phyloP scores from a whole-genome alignment of 2,888 invertebrate genomes.

The Trisateles emortualis region DNA sequence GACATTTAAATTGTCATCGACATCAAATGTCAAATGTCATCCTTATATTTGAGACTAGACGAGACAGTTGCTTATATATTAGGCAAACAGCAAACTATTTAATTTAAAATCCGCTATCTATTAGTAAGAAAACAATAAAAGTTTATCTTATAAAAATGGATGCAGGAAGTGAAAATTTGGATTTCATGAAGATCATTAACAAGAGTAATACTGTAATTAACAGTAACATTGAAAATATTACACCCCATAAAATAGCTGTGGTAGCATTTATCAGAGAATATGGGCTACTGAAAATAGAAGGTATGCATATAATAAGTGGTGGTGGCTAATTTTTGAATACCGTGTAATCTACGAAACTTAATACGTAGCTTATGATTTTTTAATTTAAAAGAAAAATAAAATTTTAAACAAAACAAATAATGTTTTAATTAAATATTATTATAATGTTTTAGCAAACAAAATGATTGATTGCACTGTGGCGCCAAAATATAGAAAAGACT shows the following conservation, averaged over 20 bases:
- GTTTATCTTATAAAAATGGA: slow-evolving; percentile 62
- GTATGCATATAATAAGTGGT: slow-evolving; percentile 50
- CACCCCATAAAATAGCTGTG: slow-evolving; percentile 93
- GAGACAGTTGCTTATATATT: too few relatives aligned
- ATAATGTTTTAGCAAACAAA: slow-evolving; percentile 74
- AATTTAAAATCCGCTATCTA: too few relatives aligned
- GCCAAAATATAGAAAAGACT: slow-evolving; percentile 90
- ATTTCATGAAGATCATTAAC: slow-evolving; percentile 74
- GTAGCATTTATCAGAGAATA: slow-evolving; percentile 92
- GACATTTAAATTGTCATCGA: too few relatives aligned
- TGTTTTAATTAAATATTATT: background rate
- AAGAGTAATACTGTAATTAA: too few relatives aligned
- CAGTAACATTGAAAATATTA: slow-evolving; percentile 88
- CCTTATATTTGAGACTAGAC: too few relatives aligned
- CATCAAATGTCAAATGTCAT: too few relatives aligned
- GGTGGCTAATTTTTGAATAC: too few relatives aligned
- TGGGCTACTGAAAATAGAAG: slow-evolving; percentile 88
- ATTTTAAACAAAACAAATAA: background rate
- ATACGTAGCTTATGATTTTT: too few relatives aligned
- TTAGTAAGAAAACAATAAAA: too few relatives aligned
- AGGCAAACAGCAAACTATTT: too few relatives aligned
- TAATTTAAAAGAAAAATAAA: too few relatives aligned
- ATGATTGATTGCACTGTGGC: slow-evolving; percentile 82
- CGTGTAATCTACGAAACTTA: too few relatives aligned
- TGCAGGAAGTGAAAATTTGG: slow-evolving; percentile 66